These are phyloP conservation scores for Eulemur albifrons DNA, from an alignment of 2,797 vertebrate species.

Conservation along the genomic window DNA sequence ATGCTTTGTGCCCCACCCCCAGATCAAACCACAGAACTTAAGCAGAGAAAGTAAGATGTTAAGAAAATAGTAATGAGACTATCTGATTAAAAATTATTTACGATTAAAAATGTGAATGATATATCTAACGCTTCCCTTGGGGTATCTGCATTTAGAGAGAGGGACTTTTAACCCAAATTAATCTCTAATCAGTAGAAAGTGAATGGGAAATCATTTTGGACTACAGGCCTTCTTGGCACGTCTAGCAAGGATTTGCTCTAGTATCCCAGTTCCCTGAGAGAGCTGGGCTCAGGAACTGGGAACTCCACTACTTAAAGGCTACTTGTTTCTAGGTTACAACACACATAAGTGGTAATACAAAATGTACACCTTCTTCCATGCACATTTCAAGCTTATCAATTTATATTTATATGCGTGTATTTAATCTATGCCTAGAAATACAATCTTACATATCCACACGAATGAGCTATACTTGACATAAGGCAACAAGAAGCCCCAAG, in stretches of 20 bases:
- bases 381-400: neutral
- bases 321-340: slow-evolving; percentile 3
- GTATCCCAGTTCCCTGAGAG: neutral
- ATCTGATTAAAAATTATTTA: neutral
- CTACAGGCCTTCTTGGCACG: neutral
- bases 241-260: neutral
- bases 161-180: slow-evolving; percentile 7
- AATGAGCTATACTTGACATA: neutral
- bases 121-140: neutral
- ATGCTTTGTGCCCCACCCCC: neutral
- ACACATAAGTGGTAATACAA: neutral
- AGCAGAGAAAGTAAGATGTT: neutral
- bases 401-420: neutral
- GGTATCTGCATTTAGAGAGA: neutral
- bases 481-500: neutral
- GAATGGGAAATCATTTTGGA: neutral
- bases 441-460: neutral
- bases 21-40: neutral
- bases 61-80: neutral
- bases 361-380: neutral
- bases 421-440: slow-evolving; percentile 30
- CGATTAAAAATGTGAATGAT: neutral
- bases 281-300: neutral
- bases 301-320: neutral
- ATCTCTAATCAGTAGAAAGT: neutral